A percentile compares a stretch with the other conserved stretches of the same genome.
These are phyloP conservation scores for Psephotus haematonotus DNA, from an alignment of 2,113 vertebrate genomes.

Conservation along the genomic window DNA sequence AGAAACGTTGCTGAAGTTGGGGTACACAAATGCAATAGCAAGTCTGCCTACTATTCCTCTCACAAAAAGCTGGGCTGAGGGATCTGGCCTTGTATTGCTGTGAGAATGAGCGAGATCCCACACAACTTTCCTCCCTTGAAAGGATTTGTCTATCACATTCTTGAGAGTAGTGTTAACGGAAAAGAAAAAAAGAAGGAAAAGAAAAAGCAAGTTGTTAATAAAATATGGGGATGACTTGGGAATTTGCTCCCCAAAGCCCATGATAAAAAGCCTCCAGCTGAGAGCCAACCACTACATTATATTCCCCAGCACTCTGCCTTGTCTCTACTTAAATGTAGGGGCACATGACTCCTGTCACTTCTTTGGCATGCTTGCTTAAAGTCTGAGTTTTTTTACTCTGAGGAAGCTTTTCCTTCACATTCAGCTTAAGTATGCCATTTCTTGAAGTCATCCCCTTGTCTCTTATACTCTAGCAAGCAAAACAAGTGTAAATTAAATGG, in stretches of 20 bases:
- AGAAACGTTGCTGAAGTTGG: background rate
- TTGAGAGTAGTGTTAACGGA: background rate
- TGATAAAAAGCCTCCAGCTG: background rate
- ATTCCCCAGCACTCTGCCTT: background rate
- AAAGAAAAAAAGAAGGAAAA: background rate
- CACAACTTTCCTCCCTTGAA: background rate
- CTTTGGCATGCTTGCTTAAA: background rate
- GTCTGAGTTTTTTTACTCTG: background rate
- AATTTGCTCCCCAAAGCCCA: background rate
- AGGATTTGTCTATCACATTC: background rate
- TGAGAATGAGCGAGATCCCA: background rate
- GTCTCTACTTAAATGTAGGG: background rate
- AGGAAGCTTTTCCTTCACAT: conserved; percentile 8
- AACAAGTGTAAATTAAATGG: conserved; percentile 51
- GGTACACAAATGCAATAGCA: fast-evolving
- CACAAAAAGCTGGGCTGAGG: background rate
- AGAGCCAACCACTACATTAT: background rate
- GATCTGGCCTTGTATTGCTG: background rate
- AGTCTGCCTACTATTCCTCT: background rate
- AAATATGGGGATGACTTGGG: background rate
- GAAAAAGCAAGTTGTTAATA: background rate
- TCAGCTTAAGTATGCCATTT: conserved; percentile 42
- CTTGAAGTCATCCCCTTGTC: conserved; percentile 37
- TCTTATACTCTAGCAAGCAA: conserved; percentile 46
- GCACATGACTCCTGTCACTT: background rate